These are phyloP conservation scores for Lasioglossum morio DNA, from an alignment of 2,888 invertebrate genomes.

Conservation along the genomic window DNA sequence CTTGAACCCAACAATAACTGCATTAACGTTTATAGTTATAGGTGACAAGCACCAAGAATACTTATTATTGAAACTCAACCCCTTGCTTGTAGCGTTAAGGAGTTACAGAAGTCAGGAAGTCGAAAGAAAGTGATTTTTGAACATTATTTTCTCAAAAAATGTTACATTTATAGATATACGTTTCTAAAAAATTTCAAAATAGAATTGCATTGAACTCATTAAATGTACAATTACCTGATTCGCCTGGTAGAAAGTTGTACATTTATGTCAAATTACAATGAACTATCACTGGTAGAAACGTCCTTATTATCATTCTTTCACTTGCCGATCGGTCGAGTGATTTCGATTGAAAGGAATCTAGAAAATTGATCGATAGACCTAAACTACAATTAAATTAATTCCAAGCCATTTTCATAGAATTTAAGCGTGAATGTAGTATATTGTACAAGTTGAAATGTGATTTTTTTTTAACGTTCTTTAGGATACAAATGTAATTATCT, in stretches of 20 bases:
- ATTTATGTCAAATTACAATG: neutral
- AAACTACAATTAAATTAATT: neutral
- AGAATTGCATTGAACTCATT: neutral
- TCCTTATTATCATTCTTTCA: neutral
- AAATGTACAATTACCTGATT: conserved; percentile 17
- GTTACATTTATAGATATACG: neutral
- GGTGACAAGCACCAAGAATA: neutral
- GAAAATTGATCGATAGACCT: neutral
- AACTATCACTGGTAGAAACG: conserved; percentile 16
- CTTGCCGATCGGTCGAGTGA: neutral
- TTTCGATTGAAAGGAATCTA: neutral
- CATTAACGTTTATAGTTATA: neutral
- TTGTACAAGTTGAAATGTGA: neutral
- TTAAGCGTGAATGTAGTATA: neutral
- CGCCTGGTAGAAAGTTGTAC: conserved; percentile 10
- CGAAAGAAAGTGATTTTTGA: neutral
- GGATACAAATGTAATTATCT: neutral
- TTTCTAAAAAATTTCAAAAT: neutral
- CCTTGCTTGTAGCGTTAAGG: neutral
- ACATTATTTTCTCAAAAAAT: neutral
- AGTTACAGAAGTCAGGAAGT: neutral
- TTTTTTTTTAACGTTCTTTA: neutral
- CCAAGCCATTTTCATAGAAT: neutral
- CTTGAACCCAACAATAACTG: neutral
- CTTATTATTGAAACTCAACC: neutral